Percentiles rank a stretch among this genome's conserved stretches.
phyloP scores from a whole-genome alignment of 2,113 vertebrate genomes.

The Zosterops hypoxanthus region DNA sequence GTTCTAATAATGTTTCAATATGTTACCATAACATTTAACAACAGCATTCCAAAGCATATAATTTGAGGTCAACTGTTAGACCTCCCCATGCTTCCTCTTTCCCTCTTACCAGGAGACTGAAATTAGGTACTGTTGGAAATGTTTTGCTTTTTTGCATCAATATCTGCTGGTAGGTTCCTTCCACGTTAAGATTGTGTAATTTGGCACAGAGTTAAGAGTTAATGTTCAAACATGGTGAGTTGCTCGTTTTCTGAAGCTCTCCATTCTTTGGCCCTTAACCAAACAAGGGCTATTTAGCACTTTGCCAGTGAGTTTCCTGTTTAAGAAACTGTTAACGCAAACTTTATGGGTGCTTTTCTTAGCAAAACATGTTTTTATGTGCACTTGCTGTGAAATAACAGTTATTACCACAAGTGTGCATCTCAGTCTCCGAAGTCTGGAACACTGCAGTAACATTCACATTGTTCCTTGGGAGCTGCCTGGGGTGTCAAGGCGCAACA shows the following conservation, averaged over 20 bases:
- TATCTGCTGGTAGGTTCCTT: constrained; percentile 33
- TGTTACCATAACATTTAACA: neutral
- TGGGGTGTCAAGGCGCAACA: neutral
- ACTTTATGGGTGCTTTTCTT: constrained; percentile 5
- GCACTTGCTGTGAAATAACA: neutral
- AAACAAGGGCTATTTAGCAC: constrained; percentile 59
- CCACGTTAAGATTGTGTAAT: constrained; percentile 18
- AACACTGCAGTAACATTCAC: neutral
- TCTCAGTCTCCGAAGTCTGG: neutral
- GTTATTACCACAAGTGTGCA: neutral
- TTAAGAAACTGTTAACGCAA: neutral
- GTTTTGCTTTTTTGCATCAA: neutral
- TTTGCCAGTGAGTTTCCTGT: constrained; percentile 32
- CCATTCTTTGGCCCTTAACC: constrained; percentile 12
- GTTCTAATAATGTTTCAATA: neutral
- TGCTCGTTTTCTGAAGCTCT: neutral
- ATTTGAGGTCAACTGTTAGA: neutral
- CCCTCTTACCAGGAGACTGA: neutral
- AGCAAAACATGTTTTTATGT: neutral
- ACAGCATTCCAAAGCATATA: neutral
- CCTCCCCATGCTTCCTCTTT: neutral
- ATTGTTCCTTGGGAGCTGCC: neutral
- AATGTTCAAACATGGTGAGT: neutral
- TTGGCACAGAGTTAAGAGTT: constrained; percentile 40
- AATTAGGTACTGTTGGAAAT: neutral